These are phyloP conservation scores for Iselma pallidipennis DNA, from an alignment of 2,888 invertebrate species.

Conservation along the genomic window DNA sequence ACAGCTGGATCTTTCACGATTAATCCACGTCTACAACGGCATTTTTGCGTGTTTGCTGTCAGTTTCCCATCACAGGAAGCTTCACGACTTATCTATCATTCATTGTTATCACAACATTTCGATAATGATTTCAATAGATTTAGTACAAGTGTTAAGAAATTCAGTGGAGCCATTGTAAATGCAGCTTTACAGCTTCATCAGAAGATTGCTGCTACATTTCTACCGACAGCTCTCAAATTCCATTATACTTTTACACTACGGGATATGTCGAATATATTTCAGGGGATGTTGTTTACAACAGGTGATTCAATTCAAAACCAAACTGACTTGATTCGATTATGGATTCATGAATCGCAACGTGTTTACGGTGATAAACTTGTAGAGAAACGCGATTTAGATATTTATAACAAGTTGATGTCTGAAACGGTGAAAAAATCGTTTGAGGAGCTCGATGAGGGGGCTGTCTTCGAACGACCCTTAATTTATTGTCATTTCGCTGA, in stretches of 20 bases:
- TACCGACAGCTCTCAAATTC: slow-evolving; percentile 94
- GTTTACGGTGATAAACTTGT: slow-evolving; percentile 92
- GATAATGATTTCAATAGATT: slow-evolving; percentile 70
- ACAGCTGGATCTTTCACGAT: slow-evolving; percentile 95
- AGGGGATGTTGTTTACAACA: slow-evolving; percentile 84
- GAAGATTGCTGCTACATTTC: slow-evolving; percentile 74
- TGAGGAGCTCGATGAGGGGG: slow-evolving; percentile 72
- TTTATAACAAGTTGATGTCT: slow-evolving; percentile 70
- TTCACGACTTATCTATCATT: slow-evolving; percentile 80
- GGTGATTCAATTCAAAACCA: slow-evolving; percentile 68
- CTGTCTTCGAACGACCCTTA: slow-evolving; percentile 74
- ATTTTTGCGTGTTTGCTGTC: slow-evolving; percentile 85
- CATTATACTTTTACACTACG: slow-evolving; percentile 93
- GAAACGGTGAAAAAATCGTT: slow-evolving; percentile 82
- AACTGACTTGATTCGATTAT: slow-evolving; percentile 76
- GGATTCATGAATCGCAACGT: slow-evolving; percentile 88
- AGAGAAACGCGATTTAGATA: slow-evolving; percentile 75
- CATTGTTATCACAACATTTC: slow-evolving; percentile 80
- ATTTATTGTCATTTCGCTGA: slow-evolving; percentile 92
- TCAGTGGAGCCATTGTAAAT: slow-evolving; percentile 65
- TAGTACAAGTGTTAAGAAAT: slow-evolving; percentile 60
- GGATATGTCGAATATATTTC: slow-evolving; percentile 92
- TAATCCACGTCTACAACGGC: slow-evolving; percentile 84
- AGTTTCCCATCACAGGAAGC: slow-evolving; percentile 86
- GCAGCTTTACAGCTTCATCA: slow-evolving; percentile 78